These are phyloP conservation scores for Eristalis tenax DNA, from an alignment of 2,888 invertebrate genomes.

Conservation along the genomic window DNA sequence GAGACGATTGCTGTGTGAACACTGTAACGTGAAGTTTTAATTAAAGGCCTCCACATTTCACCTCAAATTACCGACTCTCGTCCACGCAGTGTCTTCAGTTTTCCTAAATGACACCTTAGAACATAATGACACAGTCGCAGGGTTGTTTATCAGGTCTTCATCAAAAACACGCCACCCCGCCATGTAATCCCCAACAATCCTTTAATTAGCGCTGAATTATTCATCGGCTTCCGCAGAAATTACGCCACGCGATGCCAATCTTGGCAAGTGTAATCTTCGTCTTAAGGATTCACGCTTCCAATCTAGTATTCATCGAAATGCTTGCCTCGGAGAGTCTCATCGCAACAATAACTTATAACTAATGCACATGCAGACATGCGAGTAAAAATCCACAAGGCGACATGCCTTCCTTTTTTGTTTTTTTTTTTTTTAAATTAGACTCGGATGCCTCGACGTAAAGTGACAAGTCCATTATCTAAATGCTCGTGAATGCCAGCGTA, in stretches of 20 bases:
- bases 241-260: constrained; percentile 8
- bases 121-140: neutral
- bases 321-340: constrained; percentile 8
- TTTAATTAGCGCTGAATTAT: constrained; percentile 37
- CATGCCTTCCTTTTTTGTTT: neutral
- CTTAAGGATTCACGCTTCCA: constrained; percentile 22
- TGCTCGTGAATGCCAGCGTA: constrained; percentile 22
- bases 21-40: too few relatives aligned
- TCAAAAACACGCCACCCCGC: neutral
- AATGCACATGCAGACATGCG: constrained; percentile 1
- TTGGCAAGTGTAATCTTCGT: neutral
- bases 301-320: constrained; percentile 43
- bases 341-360: constrained; percentile 33
- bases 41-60: too few relatives aligned
- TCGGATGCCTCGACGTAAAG: constrained; percentile 25
- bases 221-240: neutral
- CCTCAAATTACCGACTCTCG: too few relatives aligned
- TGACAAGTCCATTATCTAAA: constrained; percentile 51
- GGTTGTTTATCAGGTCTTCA: neutral
- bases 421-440: neutral
- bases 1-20: too few relatives aligned
- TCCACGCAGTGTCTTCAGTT: too few relatives aligned
- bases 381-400: constrained; percentile 11
- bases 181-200: neutral
- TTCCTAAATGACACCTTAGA: too few relatives aligned